phyloP scores from a whole-genome alignment of 2,113 vertebrate species.

The mouse (Mus musculus) region DNA sequence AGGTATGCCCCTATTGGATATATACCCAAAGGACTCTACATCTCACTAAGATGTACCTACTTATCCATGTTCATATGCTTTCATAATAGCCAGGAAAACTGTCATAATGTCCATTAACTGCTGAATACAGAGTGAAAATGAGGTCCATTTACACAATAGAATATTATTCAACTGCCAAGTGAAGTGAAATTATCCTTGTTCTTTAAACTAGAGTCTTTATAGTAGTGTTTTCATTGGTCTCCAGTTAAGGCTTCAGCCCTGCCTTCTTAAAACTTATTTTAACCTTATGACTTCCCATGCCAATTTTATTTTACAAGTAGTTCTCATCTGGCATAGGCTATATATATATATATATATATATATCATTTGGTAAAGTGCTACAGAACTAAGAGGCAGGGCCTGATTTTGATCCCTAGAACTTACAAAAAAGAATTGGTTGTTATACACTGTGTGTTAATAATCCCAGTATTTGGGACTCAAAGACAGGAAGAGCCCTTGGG shows the following conservation, averaged over 20 bases:
- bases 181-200: neutral
- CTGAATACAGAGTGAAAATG: neutral
- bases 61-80: neutral
- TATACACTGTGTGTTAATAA: neutral
- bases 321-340: too few relatives aligned
- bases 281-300: neutral
- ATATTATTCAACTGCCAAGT: neutral
- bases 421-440: neutral
- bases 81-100: neutral
- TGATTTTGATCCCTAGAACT: neutral
- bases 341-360: too few relatives aligned
- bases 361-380: neutral
- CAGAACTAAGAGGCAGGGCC: neutral
- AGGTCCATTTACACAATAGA: neutral
- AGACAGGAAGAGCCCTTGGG: neutral
- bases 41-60: neutral
- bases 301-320: neutral
- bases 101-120: neutral
- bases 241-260: neutral
- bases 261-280: neutral
- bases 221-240: neutral
- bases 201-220: neutral
- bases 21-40: neutral
- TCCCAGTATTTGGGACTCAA: neutral
- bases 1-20: neutral